A percentile compares a stretch with the other conserved stretches of the same genome.
These are phyloP conservation scores for Ostrea denselamellosa DNA, from an alignment of 1,140 invertebrate species.

Conservation along the genomic window DNA sequence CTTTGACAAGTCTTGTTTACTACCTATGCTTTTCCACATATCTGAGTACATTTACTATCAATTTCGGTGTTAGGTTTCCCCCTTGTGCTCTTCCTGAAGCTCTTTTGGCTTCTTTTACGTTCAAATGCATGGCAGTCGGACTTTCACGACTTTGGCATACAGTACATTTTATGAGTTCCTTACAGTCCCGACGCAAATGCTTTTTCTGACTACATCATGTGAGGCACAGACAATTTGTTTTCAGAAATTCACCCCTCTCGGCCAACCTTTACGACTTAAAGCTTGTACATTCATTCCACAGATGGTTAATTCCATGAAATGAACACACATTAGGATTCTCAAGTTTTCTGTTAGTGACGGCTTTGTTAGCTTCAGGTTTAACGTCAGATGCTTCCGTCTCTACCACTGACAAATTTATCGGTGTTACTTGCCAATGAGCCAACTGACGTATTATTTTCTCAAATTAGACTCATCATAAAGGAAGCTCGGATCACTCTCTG, in stretches of 20 bases:
- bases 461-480: conserved; percentile 6
- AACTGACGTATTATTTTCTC: background rate
- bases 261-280: background rate
- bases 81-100: background rate
- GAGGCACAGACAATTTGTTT: conserved; percentile 46
- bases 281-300: background rate
- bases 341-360: too few relatives aligned
- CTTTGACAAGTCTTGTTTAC: conserved; percentile 27
- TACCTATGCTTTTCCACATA: background rate
- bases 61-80: conserved; percentile 16
- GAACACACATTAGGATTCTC: background rate
- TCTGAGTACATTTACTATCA: background rate
- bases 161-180: conserved; percentile 38
- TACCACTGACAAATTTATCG: too few relatives aligned
- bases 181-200: conserved; percentile 49
- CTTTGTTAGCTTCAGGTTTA: too few relatives aligned
- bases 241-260: background rate
- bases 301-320: background rate
- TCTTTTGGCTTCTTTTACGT: background rate
- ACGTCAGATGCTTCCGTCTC: too few relatives aligned
- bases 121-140: conserved; percentile 42
- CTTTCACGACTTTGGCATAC: conserved; percentile 51
- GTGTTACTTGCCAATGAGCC: too few relatives aligned
- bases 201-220: conserved; percentile 48
- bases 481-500: conserved; percentile 54